A percentile compares a stretch with the other conserved stretches of the same genome.
These are phyloP conservation scores for Xiphophorus hellerii DNA, from an alignment of 2,113 vertebrate species.

Conservation along the genomic window DNA sequence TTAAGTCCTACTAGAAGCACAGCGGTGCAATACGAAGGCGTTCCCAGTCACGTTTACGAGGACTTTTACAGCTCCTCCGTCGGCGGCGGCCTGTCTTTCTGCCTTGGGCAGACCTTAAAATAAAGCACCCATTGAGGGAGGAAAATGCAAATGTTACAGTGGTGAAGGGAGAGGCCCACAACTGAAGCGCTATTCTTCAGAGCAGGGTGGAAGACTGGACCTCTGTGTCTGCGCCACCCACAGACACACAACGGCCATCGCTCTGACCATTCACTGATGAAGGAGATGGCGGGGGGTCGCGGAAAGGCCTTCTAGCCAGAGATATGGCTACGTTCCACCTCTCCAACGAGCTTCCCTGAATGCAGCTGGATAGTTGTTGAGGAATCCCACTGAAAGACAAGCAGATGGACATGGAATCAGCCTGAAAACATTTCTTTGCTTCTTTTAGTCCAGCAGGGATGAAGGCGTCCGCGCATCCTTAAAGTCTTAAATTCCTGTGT, in stretches of 20 bases:
- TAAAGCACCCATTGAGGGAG: conserved; percentile 72
- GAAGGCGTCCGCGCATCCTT: too few species aligned
- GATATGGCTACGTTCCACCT: conserved; percentile 19
- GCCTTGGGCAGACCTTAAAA: conserved; percentile 54
- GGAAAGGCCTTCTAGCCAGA: conserved; percentile 24
- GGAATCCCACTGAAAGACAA: not conserved
- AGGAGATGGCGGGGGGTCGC: conserved; percentile 38
- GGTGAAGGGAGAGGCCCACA: conserved; percentile 62
- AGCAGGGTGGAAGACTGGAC: conserved; percentile 61
- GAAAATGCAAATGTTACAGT: conserved; percentile 80
- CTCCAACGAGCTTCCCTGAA: not conserved
- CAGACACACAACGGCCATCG: conserved; percentile 70
- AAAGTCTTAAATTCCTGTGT: too few species aligned
- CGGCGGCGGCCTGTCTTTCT: conserved; percentile 28
- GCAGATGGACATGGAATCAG: not conserved
- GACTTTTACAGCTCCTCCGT: conserved; percentile 50
- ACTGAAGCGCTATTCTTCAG: conserved; percentile 72
- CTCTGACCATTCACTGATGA: conserved; percentile 66
- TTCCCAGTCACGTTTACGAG: conserved; percentile 33
- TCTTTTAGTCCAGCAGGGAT: too few species aligned
- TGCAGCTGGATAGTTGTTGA: not conserved
- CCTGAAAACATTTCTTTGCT: not conserved
- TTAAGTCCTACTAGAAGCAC: conserved; percentile 25
- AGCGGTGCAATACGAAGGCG: conserved; percentile 24
- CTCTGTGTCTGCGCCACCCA: conserved; percentile 75